Percentiles rank a stretch among this genome's conserved stretches.
These are phyloP conservation scores for Drosophila funebris DNA, from an alignment of 1,140 invertebrate genomes.

Conservation along the genomic window DNA sequence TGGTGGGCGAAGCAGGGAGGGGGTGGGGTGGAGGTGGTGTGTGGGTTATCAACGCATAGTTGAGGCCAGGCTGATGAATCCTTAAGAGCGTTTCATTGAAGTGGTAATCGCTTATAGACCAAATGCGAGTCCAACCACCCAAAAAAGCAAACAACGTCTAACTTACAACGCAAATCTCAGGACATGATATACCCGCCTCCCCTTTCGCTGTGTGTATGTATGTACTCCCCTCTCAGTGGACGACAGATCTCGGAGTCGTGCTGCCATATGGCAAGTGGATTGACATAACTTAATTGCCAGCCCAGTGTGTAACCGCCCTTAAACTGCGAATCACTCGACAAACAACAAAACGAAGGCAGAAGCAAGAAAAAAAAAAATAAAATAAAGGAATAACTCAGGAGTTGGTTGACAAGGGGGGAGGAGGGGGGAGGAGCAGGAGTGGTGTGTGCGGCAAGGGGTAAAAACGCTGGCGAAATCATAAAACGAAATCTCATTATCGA, in stretches of 20 bases:
- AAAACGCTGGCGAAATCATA: conserved; percentile 42
- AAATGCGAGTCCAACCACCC: conserved; percentile 14
- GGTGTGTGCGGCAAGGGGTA: conserved; percentile 32
- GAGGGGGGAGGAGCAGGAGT: not conserved
- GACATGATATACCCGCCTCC: not conserved
- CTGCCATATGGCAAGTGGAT: conserved; percentile 58
- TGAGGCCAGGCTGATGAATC: conserved; percentile 12
- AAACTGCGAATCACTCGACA: not conserved
- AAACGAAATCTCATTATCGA: conserved; percentile 76
- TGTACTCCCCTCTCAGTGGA: not conserved
- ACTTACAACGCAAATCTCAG: conserved; percentile 19
- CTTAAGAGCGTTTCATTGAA: conserved; percentile 15
- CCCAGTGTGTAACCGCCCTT: conserved; percentile 38
- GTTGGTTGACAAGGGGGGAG: not conserved
- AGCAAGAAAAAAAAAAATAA: not conserved
- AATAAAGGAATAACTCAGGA: not conserved
- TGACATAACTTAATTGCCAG: conserved; percentile 59
- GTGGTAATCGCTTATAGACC: conserved; percentile 20
- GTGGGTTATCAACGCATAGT: not conserved
- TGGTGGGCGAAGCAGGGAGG: too few species aligned
- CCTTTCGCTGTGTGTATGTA: not conserved
- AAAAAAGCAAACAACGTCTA: conserved; percentile 28
- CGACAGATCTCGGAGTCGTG: not conserved
- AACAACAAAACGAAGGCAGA: not conserved
- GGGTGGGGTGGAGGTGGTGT: too few species aligned